These are phyloP conservation scores for Carapus acus DNA, from an alignment of 2,797 vertebrate species.

Conservation along the genomic window DNA sequence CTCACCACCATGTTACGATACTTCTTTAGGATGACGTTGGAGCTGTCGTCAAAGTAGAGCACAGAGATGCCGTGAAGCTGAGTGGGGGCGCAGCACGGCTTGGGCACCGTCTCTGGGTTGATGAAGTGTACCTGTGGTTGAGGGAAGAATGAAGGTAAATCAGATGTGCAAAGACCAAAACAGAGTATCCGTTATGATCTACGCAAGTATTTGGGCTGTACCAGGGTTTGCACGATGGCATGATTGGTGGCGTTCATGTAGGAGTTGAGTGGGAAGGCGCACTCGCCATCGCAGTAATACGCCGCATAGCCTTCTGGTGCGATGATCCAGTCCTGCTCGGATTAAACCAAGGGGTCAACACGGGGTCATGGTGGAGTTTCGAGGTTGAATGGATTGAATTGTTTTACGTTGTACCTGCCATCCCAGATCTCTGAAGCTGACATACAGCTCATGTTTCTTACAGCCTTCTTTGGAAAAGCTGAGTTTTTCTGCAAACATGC, in stretches of 20 bases:
- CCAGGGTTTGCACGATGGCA: conserved; percentile 98
- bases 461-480: conserved; percentile 88
- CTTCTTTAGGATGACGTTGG: conserved; percentile 98
- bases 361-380: neutral
- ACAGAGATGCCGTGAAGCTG: conserved; percentile 98
- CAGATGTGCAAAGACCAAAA: neutral
- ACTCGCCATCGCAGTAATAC: conserved; percentile 97
- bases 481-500: conserved; percentile 76
- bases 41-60: conserved; percentile 98
- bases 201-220: conserved; percentile 64
- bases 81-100: conserved; percentile 96
- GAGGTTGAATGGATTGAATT: neutral
- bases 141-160: conserved; percentile 25
- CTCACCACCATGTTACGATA: conserved; percentile 99
- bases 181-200: too few species aligned
- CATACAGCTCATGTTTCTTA: conserved; percentile 95
- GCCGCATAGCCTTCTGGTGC: conserved; percentile 96
- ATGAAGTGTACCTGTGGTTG: conserved; percentile 91
- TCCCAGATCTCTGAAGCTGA: conserved; percentile 96
- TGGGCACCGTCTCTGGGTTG: conserved; percentile 93
- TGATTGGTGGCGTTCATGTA: conserved; percentile 99
- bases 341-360: neutral
- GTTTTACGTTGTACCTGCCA: conserved; percentile 83
- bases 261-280: conserved; percentile 94
- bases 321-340: conserved; percentile 94